Percentiles rank a stretch among this genome's conserved stretches.
Conservation (phyloP, 2,888 invertebrate genomes). For the Morpho deidamia region DNA sequence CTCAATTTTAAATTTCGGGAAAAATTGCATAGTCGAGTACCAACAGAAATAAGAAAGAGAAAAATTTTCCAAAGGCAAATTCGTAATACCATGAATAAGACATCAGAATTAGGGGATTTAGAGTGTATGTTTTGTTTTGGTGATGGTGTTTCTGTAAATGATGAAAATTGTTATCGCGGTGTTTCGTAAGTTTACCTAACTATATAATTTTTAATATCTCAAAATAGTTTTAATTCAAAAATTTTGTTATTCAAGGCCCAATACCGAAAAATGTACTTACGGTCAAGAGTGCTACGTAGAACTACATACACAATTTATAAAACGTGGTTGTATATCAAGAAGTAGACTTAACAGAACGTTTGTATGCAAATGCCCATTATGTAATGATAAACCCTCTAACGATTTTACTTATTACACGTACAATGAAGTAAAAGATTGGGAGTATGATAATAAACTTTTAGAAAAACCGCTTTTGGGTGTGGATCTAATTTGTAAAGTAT, state of each 20-base stretch:
- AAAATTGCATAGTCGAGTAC: constrained; percentile 22
- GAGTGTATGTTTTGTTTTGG: constrained; percentile 41
- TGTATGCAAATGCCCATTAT: constrained; percentile 58
- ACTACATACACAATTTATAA: constrained; percentile 48
- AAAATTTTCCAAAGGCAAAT: constrained; percentile 9
- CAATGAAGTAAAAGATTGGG: constrained; percentile 46
- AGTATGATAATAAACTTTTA: constrained; percentile 49
- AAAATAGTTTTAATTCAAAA: not conserved
- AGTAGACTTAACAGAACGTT: constrained; percentile 47
- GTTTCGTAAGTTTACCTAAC: constrained; percentile 32
- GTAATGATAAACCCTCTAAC: constrained; percentile 53
- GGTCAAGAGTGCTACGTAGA: constrained; percentile 48
- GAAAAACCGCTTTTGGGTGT: constrained; percentile 32
- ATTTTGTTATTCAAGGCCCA: not conserved
- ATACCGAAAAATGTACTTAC: constrained; percentile 33
- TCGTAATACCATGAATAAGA: constrained; percentile 8
- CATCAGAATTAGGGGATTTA: constrained; percentile 16
- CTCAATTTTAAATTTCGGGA: constrained; percentile 32
- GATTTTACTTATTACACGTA: constrained; percentile 46
- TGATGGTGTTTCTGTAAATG: constrained; percentile 26
- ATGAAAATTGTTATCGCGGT: constrained; percentile 41
- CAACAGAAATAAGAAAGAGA: constrained; percentile 21
- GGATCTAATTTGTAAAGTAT: constrained; percentile 50
- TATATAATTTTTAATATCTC: no score
- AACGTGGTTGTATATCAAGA: constrained; percentile 48